Base-by-base conservation (phyloP, 2,888 invertebrate genomes). In the Piscicola geometra region DNA sequence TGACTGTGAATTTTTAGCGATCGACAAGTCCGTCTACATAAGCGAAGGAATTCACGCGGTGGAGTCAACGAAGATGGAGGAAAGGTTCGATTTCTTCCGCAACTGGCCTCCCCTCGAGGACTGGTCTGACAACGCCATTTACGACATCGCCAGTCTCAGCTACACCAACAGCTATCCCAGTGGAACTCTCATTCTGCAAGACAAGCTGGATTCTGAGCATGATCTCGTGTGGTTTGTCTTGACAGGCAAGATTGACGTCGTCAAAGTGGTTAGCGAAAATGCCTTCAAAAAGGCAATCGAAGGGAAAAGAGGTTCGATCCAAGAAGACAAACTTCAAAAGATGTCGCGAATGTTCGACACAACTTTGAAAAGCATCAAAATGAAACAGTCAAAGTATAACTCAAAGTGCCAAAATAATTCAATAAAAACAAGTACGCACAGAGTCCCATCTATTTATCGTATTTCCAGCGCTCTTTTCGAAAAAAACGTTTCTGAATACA, bases 121-220 rank as follows among this genome's bases (percentile, higher is more conserved):
- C 41, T 73, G 73, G 73, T 73, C 73, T n/a, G 73, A 73, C 36
- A 73, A 73, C 60, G 73, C 73, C 33, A 64, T 73, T 33, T 73
- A 73, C 73, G 73, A 73, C 64, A 18, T 73, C 15, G 60, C 73
- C 36, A 60, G n/a, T 5, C 33, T 73, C n/a, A 73, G 73, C 25
- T 73, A 73, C 73, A 73, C 73, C 32, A 64, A 73, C 35, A 35
- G 64, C 36, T 73, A 73, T 25, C 35, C 73, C 36, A 73, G 73
- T 36, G 73, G 73, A 0, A 64, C 73, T 1, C 28, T 73, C 28
- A 73, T 73, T 21, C 36, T 73, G 15, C 60, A 73, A 18, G 36
- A 73, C 28, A 41, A 18, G 0, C 28, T 50, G 12, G 73, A 73
- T 25, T 30, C 47, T 28, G 64, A 33, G 1, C 35, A 25, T 1